These are phyloP conservation scores for Aphidius gifuensis DNA, from an alignment of 1,140 invertebrate species.

Conservation along the genomic window DNA sequence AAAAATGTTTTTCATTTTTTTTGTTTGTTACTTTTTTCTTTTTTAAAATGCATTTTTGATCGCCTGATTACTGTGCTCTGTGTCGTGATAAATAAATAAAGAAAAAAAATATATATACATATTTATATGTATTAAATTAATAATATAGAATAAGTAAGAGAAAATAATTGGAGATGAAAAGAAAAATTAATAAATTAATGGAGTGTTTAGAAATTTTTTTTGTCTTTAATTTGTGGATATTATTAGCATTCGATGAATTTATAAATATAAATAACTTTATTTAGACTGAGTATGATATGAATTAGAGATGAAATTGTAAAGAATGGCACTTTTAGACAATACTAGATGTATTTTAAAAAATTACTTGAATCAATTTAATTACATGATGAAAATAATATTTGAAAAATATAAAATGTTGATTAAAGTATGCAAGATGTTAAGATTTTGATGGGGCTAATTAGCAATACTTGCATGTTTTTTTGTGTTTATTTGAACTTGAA, in stretches of 20 bases:
- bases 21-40: background rate
- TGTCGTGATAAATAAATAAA: slow-evolving; percentile 10
- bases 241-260: slow-evolving; percentile 10
- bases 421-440: too few relatives aligned
- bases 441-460: too few relatives aligned
- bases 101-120: background rate
- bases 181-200: too few relatives aligned
- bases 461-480: too few relatives aligned
- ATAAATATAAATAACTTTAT: slow-evolving; percentile 29
- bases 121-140: slow-evolving; percentile 1
- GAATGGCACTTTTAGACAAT: slow-evolving; percentile 46
- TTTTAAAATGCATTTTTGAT: background rate
- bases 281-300: slow-evolving; percentile 15
- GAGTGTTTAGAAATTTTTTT: too few relatives aligned
- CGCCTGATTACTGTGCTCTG: background rate
- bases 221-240: too few relatives aligned
- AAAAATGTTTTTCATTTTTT: slow-evolving; percentile 5
- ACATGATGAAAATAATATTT: slow-evolving; percentile 11
- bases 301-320: slow-evolving; percentile 9
- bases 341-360: slow-evolving; percentile 34
- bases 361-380: slow-evolving; percentile 18
- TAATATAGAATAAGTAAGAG: background rate
- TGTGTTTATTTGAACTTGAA: too few relatives aligned
- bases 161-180: too few relatives aligned
- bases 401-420: slow-evolving; percentile 3